Conservation (phyloP, 2,113 vertebrate genomes). For the Dendropsophus ebraccatus region DNA sequence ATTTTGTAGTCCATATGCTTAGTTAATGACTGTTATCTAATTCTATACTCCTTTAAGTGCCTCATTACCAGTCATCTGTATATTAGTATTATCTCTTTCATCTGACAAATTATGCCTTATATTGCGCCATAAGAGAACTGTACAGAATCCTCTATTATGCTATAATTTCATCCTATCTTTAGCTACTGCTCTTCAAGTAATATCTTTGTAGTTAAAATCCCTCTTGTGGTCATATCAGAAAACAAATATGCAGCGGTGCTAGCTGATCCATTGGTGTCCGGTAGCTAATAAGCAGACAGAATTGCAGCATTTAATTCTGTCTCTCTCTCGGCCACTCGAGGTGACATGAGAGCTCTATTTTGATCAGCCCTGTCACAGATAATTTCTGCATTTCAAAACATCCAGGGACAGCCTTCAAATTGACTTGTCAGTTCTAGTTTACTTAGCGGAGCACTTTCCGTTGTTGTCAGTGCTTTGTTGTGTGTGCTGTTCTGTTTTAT, state of each 20-base stretch:
- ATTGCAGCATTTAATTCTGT: conserved; percentile 69
- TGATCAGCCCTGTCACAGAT: conserved; percentile 77
- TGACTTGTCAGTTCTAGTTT: conserved; percentile 91
- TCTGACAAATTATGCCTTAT: neutral
- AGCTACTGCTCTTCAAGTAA: neutral
- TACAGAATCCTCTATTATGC: neutral
- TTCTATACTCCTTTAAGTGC: neutral
- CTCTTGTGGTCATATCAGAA: neutral
- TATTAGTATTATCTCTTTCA: too few species aligned
- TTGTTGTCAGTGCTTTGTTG: conserved; percentile 82
- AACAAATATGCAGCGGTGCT: conserved; percentile 62
- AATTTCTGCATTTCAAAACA: conserved; percentile 78
- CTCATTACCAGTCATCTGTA: too few species aligned
- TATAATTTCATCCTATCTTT: too few species aligned
- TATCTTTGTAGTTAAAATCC: neutral
- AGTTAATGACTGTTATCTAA: too few species aligned
- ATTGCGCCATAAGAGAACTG: neutral
- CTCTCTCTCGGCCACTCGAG: conserved; percentile 70
- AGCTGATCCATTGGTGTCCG: conserved; percentile 40
- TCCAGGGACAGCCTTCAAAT: conserved; percentile 79
- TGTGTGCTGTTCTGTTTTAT: conserved; percentile 9
- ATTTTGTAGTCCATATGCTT: neutral
- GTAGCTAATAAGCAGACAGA: conserved; percentile 72
- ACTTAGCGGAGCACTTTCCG: conserved; percentile 75
- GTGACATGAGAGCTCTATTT: conserved; percentile 77